These are phyloP conservation scores for Drosophila demipolita DNA, from an alignment of 2,888 invertebrate species.

Conservation along the genomic window DNA sequence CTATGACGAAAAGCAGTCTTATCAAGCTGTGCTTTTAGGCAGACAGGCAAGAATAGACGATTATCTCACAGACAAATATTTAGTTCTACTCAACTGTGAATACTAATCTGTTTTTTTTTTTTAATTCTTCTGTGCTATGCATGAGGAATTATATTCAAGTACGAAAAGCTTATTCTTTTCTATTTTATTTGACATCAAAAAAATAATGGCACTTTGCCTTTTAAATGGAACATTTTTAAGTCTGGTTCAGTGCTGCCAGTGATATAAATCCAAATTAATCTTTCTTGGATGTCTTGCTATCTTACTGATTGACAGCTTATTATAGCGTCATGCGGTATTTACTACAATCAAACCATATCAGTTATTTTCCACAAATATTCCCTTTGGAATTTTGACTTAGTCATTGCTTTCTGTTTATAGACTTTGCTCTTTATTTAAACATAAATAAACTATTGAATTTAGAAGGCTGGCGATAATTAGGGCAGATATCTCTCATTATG, in stretches of 20 bases:
- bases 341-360: not conserved
- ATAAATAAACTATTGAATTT: not conserved
- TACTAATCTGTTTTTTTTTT: not conserved
- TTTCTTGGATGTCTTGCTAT: slow-evolving; percentile 13
- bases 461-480: not conserved
- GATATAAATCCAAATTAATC: not conserved
- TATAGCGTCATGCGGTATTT: not conserved
- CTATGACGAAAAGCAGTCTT: not conserved
- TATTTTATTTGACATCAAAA: not conserved
- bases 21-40: not conserved
- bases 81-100: not conserved
- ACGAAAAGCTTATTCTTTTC: not conserved
- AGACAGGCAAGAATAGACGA: not conserved
- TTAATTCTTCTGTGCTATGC: not conserved
- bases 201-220: not conserved
- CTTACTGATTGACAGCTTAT: slow-evolving; percentile 15
- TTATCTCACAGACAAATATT: not conserved
- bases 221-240: slow-evolving; percentile 8
- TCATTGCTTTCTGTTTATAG: not conserved
- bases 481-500: not conserved
- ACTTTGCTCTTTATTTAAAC: not conserved
- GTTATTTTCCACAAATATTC: not conserved
- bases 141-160: not conserved
- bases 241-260: not conserved
- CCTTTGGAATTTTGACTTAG: too few species aligned